Percentiles rank a stretch among this genome's conserved stretches.
Conservation (phyloP, 2,888 invertebrate genomes). For the Amblyjoppa proteus region DNA sequence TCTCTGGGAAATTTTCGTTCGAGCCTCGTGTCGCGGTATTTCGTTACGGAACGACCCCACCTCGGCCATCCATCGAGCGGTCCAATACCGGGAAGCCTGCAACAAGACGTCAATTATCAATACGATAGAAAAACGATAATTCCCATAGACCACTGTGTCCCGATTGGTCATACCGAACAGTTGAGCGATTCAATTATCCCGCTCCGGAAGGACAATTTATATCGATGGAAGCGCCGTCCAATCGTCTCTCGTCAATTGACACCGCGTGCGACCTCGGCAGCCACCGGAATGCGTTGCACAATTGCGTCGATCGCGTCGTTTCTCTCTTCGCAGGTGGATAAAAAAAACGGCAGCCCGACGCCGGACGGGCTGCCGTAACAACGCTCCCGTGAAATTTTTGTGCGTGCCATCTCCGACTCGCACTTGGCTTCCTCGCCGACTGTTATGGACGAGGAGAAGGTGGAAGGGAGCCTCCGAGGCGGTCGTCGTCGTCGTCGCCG, state of each 20-base stretch:
- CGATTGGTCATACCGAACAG: not conserved
- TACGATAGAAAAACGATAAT: not conserved
- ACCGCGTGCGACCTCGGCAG: constrained; percentile 31
- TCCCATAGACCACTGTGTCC: not conserved
- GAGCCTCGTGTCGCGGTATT: not conserved
- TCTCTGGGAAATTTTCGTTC: constrained; percentile 57
- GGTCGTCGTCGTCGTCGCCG: constrained; percentile 67
- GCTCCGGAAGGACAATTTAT: constrained; percentile 61
- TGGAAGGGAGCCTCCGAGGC: constrained; percentile 44
- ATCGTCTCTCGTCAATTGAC: constrained; percentile 55
- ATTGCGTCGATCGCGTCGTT: not conserved
- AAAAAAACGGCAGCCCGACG: not conserved
- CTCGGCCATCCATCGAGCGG: not conserved
- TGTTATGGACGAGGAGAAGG: constrained; percentile 19
- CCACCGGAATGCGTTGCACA: not conserved
- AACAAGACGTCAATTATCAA: not conserved
- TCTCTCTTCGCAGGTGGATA: not conserved
- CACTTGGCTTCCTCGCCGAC: constrained; percentile 29
- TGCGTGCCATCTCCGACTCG: constrained; percentile 37
- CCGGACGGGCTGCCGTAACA: too few species aligned
- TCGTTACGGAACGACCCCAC: not conserved
- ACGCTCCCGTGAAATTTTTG: constrained; percentile 44
- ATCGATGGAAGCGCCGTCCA: constrained; percentile 53
- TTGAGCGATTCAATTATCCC: constrained; percentile 44
- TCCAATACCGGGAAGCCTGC: constrained; percentile 2